phyloP scores from a whole-genome alignment of 2,888 invertebrate genomes.

The Cyclophora albipunctata region DNA sequence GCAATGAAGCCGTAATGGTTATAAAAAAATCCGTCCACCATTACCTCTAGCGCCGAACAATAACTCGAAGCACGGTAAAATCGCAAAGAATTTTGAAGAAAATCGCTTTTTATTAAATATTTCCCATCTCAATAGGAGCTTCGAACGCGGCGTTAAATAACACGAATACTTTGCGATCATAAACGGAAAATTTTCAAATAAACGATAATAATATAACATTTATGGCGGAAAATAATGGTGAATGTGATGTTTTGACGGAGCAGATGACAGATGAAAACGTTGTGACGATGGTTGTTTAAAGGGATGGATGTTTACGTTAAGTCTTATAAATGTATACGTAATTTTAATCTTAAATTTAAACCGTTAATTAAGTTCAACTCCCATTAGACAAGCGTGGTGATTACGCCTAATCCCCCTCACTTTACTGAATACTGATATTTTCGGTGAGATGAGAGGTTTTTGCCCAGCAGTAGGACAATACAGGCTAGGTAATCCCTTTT shows the following conservation, averaged over 20 bases:
- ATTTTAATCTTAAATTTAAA: too few relatives aligned
- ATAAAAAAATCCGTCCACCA: constrained; percentile 17
- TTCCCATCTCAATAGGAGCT: constrained; percentile 30
- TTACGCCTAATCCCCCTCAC: too few relatives aligned
- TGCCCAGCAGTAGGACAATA: too few relatives aligned
- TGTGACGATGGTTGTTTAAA: neutral
- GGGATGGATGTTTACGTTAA: too few relatives aligned
- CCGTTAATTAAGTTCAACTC: too few relatives aligned
- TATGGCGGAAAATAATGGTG: constrained; percentile 25
- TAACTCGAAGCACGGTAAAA: constrained; percentile 22
- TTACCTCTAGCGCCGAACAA: constrained; percentile 10
- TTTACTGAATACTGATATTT: too few relatives aligned
- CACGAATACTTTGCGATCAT: constrained; percentile 31
- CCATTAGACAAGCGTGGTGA: too few relatives aligned
- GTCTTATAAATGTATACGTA: too few relatives aligned
- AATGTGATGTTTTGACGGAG: constrained; percentile 13
- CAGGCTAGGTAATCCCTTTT: too few relatives aligned
- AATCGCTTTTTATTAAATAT: constrained; percentile 40
- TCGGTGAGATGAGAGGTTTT: too few relatives aligned
- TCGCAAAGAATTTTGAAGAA: constrained; percentile 32
- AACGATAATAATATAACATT: constrained; percentile 33
- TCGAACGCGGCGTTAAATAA: constrained; percentile 31
- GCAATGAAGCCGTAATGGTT: constrained; percentile 17
- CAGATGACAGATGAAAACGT: constrained; percentile 5
- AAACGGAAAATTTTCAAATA: constrained; percentile 36